Percentiles rank a stretch among this genome's conserved stretches.
phyloP scores from a whole-genome alignment of 2,113 vertebrate species.

The Mugil cephalus region DNA sequence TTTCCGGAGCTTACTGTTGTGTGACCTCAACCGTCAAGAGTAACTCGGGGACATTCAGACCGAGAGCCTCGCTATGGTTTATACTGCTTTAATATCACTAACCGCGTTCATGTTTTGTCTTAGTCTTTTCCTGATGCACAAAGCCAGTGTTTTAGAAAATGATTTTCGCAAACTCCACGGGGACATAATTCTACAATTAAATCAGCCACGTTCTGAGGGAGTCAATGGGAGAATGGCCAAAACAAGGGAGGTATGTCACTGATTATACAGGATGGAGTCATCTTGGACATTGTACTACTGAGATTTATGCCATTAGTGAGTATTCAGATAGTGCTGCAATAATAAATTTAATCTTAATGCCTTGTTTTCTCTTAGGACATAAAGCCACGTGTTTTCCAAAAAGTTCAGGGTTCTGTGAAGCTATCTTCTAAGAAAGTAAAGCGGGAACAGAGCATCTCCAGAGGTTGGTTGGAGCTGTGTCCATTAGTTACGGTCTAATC shows the following conservation, averaged over 20 bases:
- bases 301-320: constrained; percentile 72
- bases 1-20: constrained; percentile 69
- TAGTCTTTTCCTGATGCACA: constrained; percentile 71
- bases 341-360: constrained; percentile 63
- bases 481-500: constrained; percentile 60
- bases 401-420: constrained; percentile 59
- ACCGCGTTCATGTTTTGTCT: constrained; percentile 67
- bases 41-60: constrained; percentile 56
- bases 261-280: constrained; percentile 75
- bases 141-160: constrained; percentile 70
- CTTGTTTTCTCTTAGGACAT: constrained; percentile 77
- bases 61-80: constrained; percentile 45
- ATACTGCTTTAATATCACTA: constrained; percentile 61
- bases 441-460: constrained; percentile 63
- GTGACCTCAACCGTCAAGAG: constrained; percentile 59
- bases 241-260: constrained; percentile 77
- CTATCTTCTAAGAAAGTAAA: constrained; percentile 64
- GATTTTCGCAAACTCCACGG: constrained; percentile 72
- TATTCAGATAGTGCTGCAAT: constrained; percentile 63
- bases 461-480: constrained; percentile 64
- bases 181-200: constrained; percentile 73
- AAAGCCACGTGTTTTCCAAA: constrained; percentile 62
- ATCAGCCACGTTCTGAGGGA: constrained; percentile 70
- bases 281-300: constrained; percentile 74
- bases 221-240: constrained; percentile 68